Evolutionary conservation across 2,797 vertebrate genomes (phyloP).

Genomic region (Typhlichthys subterraneus): DNA sequence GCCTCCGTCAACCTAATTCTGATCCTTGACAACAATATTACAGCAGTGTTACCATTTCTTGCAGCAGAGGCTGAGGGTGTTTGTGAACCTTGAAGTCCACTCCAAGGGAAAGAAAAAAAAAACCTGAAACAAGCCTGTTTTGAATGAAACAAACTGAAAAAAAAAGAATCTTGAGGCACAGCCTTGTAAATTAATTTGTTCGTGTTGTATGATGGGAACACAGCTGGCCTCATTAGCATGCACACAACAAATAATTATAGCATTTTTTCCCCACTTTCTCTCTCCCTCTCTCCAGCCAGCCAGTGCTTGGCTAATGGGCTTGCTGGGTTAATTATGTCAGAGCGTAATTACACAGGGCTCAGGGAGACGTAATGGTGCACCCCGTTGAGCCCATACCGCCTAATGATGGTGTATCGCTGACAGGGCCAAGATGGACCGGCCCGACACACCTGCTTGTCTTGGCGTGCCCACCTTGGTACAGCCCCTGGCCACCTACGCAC

Average conservation of each 20-base stretch:
- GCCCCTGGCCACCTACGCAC: slow-evolving; percentile 15
- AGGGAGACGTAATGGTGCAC: slow-evolving; percentile 93
- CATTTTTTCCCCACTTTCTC: slow-evolving; percentile 79
- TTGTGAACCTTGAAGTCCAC: slow-evolving; percentile 79
- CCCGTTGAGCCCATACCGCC: slow-evolving; percentile 90
- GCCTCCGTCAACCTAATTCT: slow-evolving; percentile 62
- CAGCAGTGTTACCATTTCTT: slow-evolving; percentile 72
- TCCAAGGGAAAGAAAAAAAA: slow-evolving; percentile 50
- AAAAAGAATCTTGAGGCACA: slow-evolving; percentile 82
- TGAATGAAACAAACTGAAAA: slow-evolving; percentile 77
- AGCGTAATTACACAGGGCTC: slow-evolving; percentile 99
- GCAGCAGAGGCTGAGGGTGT: slow-evolving; percentile 65
- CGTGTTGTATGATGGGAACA: slow-evolving; percentile 98
- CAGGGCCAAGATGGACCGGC: slow-evolving; percentile 85
- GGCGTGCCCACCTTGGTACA: slow-evolving; percentile 54
- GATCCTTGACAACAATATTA: slow-evolving; percentile 64
- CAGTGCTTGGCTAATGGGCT: slow-evolving; percentile 98
- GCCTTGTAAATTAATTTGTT: slow-evolving; percentile 99
- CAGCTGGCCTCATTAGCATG: slow-evolving; percentile 99
- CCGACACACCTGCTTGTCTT: slow-evolving; percentile 91
- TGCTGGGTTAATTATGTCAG: slow-evolving; percentile 99
- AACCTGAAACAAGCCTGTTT: slow-evolving; percentile 70
- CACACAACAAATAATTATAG: slow-evolving; percentile 99
- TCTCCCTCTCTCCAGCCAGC: slow-evolving; percentile 78
- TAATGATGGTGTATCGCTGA: slow-evolving; percentile 94